Evolutionary conservation across 2,888 invertebrate genomes (phyloP).

Genomic region (Sipha maydis): DNA sequence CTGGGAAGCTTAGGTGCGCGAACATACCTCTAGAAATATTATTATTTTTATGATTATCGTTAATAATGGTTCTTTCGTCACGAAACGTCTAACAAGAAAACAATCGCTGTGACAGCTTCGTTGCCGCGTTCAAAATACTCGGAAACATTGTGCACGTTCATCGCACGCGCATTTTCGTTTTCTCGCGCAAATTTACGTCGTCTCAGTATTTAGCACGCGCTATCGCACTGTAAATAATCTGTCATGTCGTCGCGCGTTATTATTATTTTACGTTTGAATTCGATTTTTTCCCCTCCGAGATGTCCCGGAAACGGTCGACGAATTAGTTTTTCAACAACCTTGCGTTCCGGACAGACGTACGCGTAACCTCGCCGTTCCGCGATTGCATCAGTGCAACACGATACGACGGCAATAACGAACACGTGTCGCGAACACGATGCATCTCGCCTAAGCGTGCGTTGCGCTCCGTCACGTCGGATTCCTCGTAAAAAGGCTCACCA

Average conservation of each 20-base stretch:
- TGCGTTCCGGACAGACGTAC: background rate
- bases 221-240: background rate
- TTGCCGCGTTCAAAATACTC: background rate
- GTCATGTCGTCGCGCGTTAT: background rate
- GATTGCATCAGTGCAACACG: no score
- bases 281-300: background rate
- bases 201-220: no score
- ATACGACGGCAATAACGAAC: no score
- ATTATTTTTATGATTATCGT: no score
- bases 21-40: background rate
- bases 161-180: background rate
- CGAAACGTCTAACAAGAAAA: background rate
- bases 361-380: background rate
- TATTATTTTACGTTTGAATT: background rate
- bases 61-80: background rate
- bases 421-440: no score
- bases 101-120: background rate
- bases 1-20: no score
- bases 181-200: background rate
- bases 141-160: background rate
- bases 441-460: no score
- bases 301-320: background rate
- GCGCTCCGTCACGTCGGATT: background rate
- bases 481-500: background rate
- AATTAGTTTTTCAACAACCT: background rate